Evolutionary conservation across 2,888 invertebrate genomes (phyloP).

Genomic region (Apeira syringaria): DNA sequence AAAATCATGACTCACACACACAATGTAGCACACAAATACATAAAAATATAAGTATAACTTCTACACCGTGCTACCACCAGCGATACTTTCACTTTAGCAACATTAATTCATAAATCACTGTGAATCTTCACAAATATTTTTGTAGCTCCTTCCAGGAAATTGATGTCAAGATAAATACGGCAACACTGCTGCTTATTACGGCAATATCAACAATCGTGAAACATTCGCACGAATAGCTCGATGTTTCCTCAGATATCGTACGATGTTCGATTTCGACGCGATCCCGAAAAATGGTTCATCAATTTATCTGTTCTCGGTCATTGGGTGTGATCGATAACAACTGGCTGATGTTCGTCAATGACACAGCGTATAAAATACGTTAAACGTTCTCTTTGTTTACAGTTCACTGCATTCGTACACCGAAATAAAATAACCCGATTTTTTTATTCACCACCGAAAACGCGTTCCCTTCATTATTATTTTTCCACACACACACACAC

Average conservation of each 20-base stretch:
- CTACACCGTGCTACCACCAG: too few relatives aligned
- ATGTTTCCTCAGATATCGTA: slow-evolving; percentile 17
- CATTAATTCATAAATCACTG: slow-evolving; percentile 15
- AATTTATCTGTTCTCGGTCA: slow-evolving; percentile 62
- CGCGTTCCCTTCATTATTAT: too few relatives aligned
- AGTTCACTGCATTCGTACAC: too few relatives aligned
- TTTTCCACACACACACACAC: too few relatives aligned
- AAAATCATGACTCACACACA: too few relatives aligned
- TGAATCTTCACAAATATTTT: slow-evolving; percentile 18
- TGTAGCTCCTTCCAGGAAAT: slow-evolving; percentile 27
- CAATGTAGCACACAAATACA: too few relatives aligned
- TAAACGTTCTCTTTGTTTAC: too few relatives aligned
- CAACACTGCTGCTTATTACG: slow-evolving; percentile 36
- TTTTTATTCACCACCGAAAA: too few relatives aligned
- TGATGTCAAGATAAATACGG: slow-evolving; percentile 45
- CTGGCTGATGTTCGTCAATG: slow-evolving; percentile 57
- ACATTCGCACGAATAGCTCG: neutral
- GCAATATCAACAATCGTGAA: slow-evolving; percentile 37
- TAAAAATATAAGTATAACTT: too few relatives aligned
- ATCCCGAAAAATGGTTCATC: slow-evolving; percentile 61
- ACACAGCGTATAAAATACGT: slow-evolving; percentile 44
- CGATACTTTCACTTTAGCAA: neutral
- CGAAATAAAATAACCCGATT: too few relatives aligned
- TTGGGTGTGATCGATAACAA: slow-evolving; percentile 60
- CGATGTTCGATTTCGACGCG: slow-evolving; percentile 29